Base-by-base conservation (phyloP, 2,113 vertebrate species). In the Oreochromis niloticus region DNA sequence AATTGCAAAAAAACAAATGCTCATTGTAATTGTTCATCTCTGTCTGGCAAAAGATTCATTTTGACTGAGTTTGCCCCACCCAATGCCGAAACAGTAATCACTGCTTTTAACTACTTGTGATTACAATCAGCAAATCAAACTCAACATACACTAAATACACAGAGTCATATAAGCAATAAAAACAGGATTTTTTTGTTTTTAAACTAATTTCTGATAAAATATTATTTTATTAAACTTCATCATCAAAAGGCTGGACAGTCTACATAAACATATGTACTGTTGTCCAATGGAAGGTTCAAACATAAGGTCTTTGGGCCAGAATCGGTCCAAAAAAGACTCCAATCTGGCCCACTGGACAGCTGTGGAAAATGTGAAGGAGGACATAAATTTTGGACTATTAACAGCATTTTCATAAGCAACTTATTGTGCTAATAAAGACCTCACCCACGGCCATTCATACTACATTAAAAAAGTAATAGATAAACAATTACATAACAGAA, bases 41-140 rank as follows among this genome's bases (percentile, higher is more conserved):
- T 83, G 22, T 91, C 82, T 61, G 48, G 73, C 36, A 89, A 55
- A 81, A 81, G 92, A 83, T 14, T 83, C 5, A 88, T 90, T 93
- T 83, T 46, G 50, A 56, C 27, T 85, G 43, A 66, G 30, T 79
- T 88, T 86, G 24, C 6, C 22, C 22, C 1, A 56, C 32, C 10
- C 61, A 83, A 80, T 1, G 19, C n/a, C 1, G 6, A 50, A 32
- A 78, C 6, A 13, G 73, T 32, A 78, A 52, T 78, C 73, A 78
- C 73, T 9, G 17, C 27, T 32, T 78, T 78, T 52, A 50, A 50
- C 27, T 50, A 32, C 22, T n/a, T 27, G 6, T 46, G 54, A 78
- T 82, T 66, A 34, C 36, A 11, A 82, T 81, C 24, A 32, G 50
- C 22, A 83, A 66, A 11, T 59, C 22, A 12, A 43, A 19, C 14